Conservation (phyloP, 2,113 vertebrate genomes). For the Rhinichthys klamathensis region DNA sequence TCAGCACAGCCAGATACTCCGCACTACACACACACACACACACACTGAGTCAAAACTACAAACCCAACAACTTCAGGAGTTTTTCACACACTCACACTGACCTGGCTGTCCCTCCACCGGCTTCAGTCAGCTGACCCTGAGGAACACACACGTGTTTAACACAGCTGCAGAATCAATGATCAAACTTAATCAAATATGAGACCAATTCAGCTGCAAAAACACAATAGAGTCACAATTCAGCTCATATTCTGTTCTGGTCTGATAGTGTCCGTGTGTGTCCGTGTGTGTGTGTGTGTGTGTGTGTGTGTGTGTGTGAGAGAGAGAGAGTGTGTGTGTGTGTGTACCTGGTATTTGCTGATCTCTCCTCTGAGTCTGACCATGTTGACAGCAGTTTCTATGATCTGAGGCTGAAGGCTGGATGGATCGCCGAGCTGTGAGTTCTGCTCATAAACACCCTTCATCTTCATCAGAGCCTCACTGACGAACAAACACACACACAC, state of each 20-base stretch:
- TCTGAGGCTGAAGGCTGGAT: conserved; percentile 89
- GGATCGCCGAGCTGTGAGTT: conserved; percentile 95
- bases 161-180: no score
- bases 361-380: conserved; percentile 86
- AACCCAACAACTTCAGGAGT: no score
- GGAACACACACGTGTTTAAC: background rate
- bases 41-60: background rate
- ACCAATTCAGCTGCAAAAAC: no score
- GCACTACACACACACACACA: conserved; percentile 35
- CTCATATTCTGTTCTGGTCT: no score
- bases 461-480: conserved; percentile 93
- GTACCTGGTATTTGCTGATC: conserved; percentile 90
- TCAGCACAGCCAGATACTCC: background rate
- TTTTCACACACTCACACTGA: background rate
- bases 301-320: background rate
- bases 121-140: conserved; percentile 81
- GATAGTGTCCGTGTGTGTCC: background rate
- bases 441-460: conserved; percentile 94
- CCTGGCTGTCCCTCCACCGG: conserved; percentile 70
- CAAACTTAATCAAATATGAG: no score
- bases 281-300: background rate
- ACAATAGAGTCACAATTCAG: no score
- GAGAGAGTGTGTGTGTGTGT: background rate
- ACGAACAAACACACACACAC: no score
- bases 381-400: conserved; percentile 85